These are phyloP conservation scores for Lycocorax pyrrhopterus DNA, from an alignment of 2,113 vertebrate genomes.

Conservation along the genomic window DNA sequence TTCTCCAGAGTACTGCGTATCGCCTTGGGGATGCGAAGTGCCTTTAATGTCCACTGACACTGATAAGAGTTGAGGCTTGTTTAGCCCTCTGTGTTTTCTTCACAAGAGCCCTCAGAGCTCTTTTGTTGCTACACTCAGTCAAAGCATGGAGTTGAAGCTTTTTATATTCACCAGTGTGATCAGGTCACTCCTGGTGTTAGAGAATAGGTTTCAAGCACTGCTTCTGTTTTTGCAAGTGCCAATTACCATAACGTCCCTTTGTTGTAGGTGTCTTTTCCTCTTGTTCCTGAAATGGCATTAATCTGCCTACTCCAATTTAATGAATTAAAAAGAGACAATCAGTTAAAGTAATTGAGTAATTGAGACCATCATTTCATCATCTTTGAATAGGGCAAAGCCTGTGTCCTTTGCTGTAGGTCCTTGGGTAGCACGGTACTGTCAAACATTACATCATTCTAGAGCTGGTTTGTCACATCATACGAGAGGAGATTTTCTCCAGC, in stretches of 20 bases:
- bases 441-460: background rate
- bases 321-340: constrained; percentile 43
- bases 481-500: background rate
- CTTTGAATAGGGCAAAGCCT: background rate
- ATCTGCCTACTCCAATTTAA: constrained; percentile 30
- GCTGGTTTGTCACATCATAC: background rate
- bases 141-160: background rate
- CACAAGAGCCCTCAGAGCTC: background rate
- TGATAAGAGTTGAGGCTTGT: background rate
- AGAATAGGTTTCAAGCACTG: background rate
- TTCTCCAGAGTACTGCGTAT: background rate
- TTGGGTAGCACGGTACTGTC: background rate
- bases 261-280: background rate
- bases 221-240: background rate
- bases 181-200: background rate
- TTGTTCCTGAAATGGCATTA: background rate
- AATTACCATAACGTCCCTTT: background rate
- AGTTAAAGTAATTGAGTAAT: constrained; percentile 47
- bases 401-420: background rate
- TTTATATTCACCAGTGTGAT: background rate
- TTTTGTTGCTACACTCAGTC: background rate
- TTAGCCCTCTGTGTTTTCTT: background rate
- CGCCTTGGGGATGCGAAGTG: background rate
- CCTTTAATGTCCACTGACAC: background rate
- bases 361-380: background rate